Conservation (phyloP, 2,888 invertebrate genomes). For the Sussaba pulchella region DNA sequence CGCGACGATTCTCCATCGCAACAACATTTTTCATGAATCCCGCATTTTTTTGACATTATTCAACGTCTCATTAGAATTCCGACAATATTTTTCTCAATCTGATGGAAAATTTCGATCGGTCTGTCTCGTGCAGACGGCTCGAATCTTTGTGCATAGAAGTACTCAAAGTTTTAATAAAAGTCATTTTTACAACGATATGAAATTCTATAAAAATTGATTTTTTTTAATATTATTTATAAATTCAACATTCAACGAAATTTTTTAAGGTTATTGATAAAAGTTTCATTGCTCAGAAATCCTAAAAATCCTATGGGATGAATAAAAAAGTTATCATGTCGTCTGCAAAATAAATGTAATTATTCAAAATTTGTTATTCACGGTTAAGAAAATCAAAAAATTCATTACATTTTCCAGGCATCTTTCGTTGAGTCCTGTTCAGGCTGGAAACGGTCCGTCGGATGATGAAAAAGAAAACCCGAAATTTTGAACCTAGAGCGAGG, state of each 20-base stretch:
- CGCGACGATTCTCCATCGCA: slow-evolving; percentile 27
- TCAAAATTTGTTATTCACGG: neutral
- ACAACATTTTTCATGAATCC: slow-evolving; percentile 7
- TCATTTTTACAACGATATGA: too few relatives aligned
- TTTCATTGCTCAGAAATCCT: too few relatives aligned
- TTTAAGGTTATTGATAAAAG: neutral
- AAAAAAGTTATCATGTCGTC: neutral
- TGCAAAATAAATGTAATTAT: neutral
- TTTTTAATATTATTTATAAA: too few relatives aligned
- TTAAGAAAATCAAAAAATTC: slow-evolving; percentile 13
- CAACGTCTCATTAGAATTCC: slow-evolving; percentile 33
- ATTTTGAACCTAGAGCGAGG: slow-evolving; percentile 41
- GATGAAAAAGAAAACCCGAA: slow-evolving; percentile 21
- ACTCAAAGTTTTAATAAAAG: too few relatives aligned
- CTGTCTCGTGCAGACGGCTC: slow-evolving; percentile 4
- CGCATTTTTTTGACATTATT: slow-evolving; percentile 58
- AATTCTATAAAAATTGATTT: too few relatives aligned
- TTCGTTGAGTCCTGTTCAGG: slow-evolving; percentile 20
- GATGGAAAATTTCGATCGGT: neutral
- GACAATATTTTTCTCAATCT: slow-evolving; percentile 2
- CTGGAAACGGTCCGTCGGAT: slow-evolving; percentile 28
- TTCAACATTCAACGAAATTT: neutral
- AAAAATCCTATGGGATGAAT: too few relatives aligned
- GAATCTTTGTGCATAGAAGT: neutral
- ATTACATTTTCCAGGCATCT: slow-evolving; percentile 55